A percentile compares a stretch with the other conserved stretches of the same genome.
These are phyloP conservation scores for Xiphorhynchus elegans DNA, from an alignment of 2,113 vertebrate genomes.

Conservation along the genomic window DNA sequence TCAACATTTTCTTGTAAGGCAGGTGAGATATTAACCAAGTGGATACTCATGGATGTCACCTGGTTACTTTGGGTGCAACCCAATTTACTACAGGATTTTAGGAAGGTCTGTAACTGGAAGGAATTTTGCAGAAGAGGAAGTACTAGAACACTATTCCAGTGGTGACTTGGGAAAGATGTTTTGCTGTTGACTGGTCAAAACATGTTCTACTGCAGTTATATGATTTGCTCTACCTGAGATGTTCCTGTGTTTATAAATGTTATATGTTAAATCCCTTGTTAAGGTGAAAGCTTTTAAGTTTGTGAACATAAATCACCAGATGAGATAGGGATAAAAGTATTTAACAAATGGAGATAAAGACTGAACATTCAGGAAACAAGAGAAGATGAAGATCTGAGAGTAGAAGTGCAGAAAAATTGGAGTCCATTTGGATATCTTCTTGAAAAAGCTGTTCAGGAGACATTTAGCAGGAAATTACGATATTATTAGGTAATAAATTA, in stretches of 20 bases:
- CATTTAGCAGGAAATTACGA: neutral
- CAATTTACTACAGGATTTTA: neutral
- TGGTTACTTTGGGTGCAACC: neutral
- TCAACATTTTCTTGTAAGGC: neutral
- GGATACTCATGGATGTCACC: neutral
- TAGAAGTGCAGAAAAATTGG: neutral
- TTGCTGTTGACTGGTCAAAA: neutral
- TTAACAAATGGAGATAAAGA: neutral
- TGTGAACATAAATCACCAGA: neutral
- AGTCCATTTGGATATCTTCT: neutral
- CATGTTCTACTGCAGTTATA: neutral
- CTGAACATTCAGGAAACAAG: neutral
- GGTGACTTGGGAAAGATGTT: neutral
- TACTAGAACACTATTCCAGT: neutral
- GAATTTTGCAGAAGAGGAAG: neutral
- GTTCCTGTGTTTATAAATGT: neutral
- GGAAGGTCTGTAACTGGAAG: neutral
- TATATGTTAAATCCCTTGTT: neutral
- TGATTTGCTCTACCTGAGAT: neutral
- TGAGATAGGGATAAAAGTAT: neutral
- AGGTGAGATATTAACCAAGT: neutral
- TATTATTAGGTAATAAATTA: neutral
- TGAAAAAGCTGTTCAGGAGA: neutral
- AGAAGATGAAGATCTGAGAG: neutral
- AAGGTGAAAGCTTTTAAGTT: neutral